phyloP scores from a whole-genome alignment of 2,888 invertebrate species.

The Cremastinae sp. region DNA sequence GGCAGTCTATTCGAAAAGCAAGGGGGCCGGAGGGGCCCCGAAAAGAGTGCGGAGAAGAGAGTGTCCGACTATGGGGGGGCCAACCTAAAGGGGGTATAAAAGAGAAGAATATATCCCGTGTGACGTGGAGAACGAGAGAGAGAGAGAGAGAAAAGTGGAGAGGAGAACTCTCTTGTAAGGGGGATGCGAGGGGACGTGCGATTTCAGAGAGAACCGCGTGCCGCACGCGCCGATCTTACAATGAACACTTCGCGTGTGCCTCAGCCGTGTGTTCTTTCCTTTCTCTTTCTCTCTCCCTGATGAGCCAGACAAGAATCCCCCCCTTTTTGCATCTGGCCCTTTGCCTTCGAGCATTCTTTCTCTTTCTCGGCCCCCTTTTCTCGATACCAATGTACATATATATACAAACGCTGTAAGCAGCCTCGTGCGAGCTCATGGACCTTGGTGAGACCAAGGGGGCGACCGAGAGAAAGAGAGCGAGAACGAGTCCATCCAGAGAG shows the following conservation, averaged over 20 bases:
- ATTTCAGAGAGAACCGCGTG: conserved; percentile 73
- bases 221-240: conserved; percentile 80
- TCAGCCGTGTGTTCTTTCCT: conserved; percentile 66
- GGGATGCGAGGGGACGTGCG: conserved; percentile 61
- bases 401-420: background rate
- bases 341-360: conserved; percentile 61
- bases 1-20: conserved; percentile 32
- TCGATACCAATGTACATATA: conserved; percentile 18
- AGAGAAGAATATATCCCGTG: conserved; percentile 53
- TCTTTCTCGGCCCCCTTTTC: conserved; percentile 53
- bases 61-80: conserved; percentile 50
- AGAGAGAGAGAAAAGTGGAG: conserved; percentile 45
- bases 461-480: conserved; percentile 41
- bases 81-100: conserved; percentile 63
- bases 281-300: conserved; percentile 10
- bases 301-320: conserved; percentile 47
- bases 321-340: conserved; percentile 61
- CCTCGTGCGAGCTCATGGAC: conserved; percentile 47
- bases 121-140: conserved; percentile 19
- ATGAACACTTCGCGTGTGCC: conserved; percentile 76
- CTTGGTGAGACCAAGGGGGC: conserved; percentile 51
- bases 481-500: conserved; percentile 39
- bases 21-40: conserved; percentile 33
- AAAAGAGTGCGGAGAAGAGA: conserved; percentile 53
- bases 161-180: conserved; percentile 60